Conservation (phyloP, 1,140 invertebrate genomes). For the Cryptotermes secundus region DNA sequence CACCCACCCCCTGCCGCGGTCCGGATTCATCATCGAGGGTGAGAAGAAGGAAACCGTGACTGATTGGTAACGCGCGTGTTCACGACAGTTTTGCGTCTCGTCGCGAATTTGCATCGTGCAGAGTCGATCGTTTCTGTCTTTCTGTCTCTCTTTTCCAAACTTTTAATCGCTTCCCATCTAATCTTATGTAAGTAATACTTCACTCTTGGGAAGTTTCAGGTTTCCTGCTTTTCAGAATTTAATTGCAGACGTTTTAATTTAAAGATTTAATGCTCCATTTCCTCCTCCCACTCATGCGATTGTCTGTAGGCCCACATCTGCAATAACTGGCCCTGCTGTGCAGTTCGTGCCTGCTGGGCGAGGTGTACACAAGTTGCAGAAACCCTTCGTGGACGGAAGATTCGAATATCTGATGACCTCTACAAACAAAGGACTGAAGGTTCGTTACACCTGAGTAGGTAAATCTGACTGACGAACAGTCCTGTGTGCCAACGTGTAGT, state of each 20-base stretch:
- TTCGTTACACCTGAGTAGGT: no score
- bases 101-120: neutral
- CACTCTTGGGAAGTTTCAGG: neutral
- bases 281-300: neutral
- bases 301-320: neutral
- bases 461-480: no score
- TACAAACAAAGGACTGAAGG: no score
- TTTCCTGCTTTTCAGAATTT: neutral
- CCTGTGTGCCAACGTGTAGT: no score
- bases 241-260: neutral
- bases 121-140: neutral
- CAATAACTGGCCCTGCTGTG: no score
- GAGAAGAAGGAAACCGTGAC: neutral
- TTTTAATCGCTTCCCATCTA: neutral
- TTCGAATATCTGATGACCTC: no score
- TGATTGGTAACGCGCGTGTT: neutral
- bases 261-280: neutral
- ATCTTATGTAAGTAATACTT: slow-evolving; percentile 7
- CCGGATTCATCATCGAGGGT: neutral
- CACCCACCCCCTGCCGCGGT: neutral
- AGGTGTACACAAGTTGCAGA: no score
- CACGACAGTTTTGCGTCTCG: neutral
- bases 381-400: no score
- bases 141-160: no score
- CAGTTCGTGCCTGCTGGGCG: no score